Conservation (phyloP, 1,140 invertebrate species). For the Conus ventricosus region DNA sequence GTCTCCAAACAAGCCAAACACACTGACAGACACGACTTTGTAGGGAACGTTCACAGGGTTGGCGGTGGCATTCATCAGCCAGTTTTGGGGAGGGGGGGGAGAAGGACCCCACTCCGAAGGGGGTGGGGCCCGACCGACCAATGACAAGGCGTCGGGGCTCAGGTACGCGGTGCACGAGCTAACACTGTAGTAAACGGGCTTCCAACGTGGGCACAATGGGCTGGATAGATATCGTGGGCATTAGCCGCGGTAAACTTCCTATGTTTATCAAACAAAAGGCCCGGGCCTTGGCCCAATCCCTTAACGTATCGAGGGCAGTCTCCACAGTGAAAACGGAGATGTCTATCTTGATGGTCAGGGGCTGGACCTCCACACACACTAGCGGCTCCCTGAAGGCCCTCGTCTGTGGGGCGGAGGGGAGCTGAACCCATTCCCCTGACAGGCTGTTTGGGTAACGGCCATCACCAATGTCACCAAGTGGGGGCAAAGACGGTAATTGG, state of each 20-base stretch:
- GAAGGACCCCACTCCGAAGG: background rate
- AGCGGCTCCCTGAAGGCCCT: too few species aligned
- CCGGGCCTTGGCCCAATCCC: background rate
- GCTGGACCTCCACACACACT: too few species aligned
- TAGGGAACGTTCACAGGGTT: background rate
- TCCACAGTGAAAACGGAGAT: too few species aligned
- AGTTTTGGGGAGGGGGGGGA: background rate
- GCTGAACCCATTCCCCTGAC: too few species aligned
- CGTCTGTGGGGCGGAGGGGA: too few species aligned
- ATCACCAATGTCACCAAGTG: too few species aligned
- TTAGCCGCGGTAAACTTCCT: background rate
- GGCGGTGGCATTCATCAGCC: background rate
- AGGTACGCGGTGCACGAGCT: background rate
- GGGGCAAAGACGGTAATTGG: too few species aligned
- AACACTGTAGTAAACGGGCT: background rate
- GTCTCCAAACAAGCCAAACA: conserved; percentile 1
- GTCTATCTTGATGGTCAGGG: background rate
- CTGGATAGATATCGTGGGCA: background rate
- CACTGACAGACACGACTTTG: background rate
- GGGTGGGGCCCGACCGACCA: background rate
- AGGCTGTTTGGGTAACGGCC: too few species aligned
- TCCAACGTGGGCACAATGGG: background rate
- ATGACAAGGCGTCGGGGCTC: background rate
- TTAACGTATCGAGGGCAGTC: background rate
- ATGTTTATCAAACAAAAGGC: background rate